A percentile compares a stretch with the other conserved stretches of the same genome.
phyloP scores from a whole-genome alignment of 1,140 invertebrate genomes.

The Bombus confusus region DNA sequence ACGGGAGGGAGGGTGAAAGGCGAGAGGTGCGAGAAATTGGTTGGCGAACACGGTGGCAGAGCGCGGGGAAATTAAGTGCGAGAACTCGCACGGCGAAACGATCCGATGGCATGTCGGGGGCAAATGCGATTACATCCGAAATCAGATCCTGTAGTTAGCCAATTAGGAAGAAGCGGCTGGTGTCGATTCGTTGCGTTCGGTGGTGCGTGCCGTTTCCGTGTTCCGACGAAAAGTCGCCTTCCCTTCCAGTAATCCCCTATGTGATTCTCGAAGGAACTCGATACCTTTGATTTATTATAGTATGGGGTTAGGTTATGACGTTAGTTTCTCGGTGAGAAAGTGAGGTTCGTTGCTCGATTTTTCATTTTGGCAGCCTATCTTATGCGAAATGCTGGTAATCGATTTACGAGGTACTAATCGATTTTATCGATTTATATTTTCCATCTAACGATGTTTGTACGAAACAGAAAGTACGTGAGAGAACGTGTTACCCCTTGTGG shows the following conservation, averaged over 20 bases:
- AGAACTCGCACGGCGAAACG: slow-evolving; percentile 60
- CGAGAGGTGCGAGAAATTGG: slow-evolving; percentile 49
- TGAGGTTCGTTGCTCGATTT: not conserved
- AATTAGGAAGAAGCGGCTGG: slow-evolving; percentile 60
- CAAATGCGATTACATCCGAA: slow-evolving; percentile 70
- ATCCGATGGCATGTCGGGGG: slow-evolving; percentile 62
- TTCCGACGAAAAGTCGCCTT: slow-evolving; percentile 11
- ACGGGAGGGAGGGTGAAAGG: not conserved
- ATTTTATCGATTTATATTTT: not conserved
- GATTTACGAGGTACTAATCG: not conserved
- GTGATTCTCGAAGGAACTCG: not conserved
- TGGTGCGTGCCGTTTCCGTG: slow-evolving; percentile 57
- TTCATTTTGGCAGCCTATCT: not conserved
- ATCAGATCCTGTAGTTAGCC: slow-evolving; percentile 70
- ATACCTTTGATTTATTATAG: not conserved
- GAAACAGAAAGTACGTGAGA: not conserved
- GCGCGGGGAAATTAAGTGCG: slow-evolving; percentile 61
- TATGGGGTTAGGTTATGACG: not conserved
- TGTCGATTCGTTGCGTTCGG: slow-evolving; percentile 30
- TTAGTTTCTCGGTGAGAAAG: not conserved
- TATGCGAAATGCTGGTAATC: not conserved
- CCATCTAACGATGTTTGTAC: not conserved
- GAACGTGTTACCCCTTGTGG: not conserved
- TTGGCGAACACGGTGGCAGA: slow-evolving; percentile 30
- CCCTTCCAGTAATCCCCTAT: not conserved